These are phyloP conservation scores for Portevinia maculata DNA, from an alignment of 2,888 invertebrate genomes.

Conservation along the genomic window DNA sequence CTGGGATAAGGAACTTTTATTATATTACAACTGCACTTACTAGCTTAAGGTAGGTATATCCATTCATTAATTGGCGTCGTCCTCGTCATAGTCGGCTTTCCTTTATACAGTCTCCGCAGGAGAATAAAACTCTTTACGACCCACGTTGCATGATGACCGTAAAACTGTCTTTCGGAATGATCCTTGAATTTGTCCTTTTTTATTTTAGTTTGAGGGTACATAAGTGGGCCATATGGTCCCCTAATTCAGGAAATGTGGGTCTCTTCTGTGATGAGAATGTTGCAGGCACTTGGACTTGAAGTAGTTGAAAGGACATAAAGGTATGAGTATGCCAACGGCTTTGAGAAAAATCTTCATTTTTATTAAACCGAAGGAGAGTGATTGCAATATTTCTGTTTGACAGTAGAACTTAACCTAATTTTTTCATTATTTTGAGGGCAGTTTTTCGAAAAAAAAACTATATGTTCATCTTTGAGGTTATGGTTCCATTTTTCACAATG, in stretches of 20 bases:
- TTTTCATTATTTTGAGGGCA: too few species aligned
- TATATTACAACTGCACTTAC: conserved; percentile 1
- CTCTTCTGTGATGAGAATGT: neutral
- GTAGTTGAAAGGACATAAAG: neutral
- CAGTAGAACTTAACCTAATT: neutral
- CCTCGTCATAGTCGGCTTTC: neutral
- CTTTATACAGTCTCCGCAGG: conserved; percentile 2
- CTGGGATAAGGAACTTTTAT: neutral
- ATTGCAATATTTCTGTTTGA: conserved; percentile 3
- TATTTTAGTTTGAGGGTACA: conserved; percentile 23
- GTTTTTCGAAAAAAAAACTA: too few species aligned
- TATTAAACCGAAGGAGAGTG: neutral
- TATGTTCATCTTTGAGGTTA: too few species aligned
- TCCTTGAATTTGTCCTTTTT: conserved; percentile 17
- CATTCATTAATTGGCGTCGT: neutral
- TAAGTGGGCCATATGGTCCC: conserved; percentile 4
- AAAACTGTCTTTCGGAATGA: conserved; percentile 24
- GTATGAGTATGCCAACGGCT: neutral
- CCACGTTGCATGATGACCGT: conserved; percentile 20
- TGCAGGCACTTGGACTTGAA: neutral
- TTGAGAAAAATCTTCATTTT: neutral
- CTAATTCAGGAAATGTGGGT: neutral
- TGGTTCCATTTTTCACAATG: too few species aligned
- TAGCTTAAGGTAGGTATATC: neutral
- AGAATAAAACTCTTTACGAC: conserved; percentile 10